These are phyloP conservation scores for human DNA, from an alignment of 2,113 vertebrate species.

Conservation along the genomic window GRCh38 chr7:89951501-89952000, in stretches of 20 bases:
- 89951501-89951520: slow-evolving; percentile 25
- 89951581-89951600: slow-evolving; percentile 38
- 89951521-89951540: slow-evolving; percentile 29
- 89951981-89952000: not conserved
- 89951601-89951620: not conserved
- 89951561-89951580: not conserved
- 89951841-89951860: not conserved
- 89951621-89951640: not conserved
- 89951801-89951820: not conserved
- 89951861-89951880: not conserved
- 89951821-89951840: not conserved
- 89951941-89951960: not conserved
- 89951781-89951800: not conserved
- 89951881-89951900: not conserved
- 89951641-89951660: not conserved
- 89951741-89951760: not conserved
- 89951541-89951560: not conserved
- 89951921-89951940: not conserved
- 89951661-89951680: slow-evolving; percentile 24
- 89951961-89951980: not conserved
- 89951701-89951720: not conserved
- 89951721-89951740: slow-evolving; percentile 23
- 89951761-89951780: not conserved
- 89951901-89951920: not conserved
- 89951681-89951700: not conserved